Evolutionary conservation across 2,797 vertebrate genomes (phyloP), one percentile per base, ranked within the genome.

Genomic region (Anas bahamensis): DNA sequence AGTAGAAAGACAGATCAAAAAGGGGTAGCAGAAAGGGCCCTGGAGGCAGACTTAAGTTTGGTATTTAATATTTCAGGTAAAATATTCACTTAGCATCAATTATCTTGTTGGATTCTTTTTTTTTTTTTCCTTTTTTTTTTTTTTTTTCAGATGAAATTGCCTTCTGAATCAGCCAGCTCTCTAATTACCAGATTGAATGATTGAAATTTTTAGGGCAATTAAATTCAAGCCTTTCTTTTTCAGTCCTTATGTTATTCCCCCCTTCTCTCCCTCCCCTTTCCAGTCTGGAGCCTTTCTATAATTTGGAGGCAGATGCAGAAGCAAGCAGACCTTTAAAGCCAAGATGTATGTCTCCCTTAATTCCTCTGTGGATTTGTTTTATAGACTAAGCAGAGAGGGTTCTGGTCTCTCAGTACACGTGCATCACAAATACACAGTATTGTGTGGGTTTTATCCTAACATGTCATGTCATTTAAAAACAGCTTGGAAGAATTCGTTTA

Each of bases 191-290:
- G 88, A 90, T 87, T 92, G 93, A 94, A 95, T 70, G 92, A 94
- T 86, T 93, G 94, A 95, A 95, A 96, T 96, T 96, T 95, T 96
- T 94, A 97, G 93, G 96, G 96, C 96, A 97, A 97, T 97, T 97
- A 97, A 91, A 95, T 93, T 94, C 92, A 93, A 91, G 86, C 55
- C 72, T 94, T 96, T 91, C 88, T 96, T 96, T 95, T 88, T 81
- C 93, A 87, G 85, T 97, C 84, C 86, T 88, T 91, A 71, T 70
- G 46, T 70, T 94, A 81, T 87, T 69, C 81, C 79, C 91, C 90
- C 86, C 76, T 95, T 94, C 44, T 65, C 89, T 90, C 86, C 77
- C 93, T 94, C 95, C 94, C 69, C 33, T 33, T 86, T 90, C 73
- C 86, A 94, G 92, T 97, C 93, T 97, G 96, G 96, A 97, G 96